These are phyloP conservation scores for Drosophila flavopinicola DNA, from an alignment of 2,888 invertebrate genomes.

Conservation along the genomic window DNA sequence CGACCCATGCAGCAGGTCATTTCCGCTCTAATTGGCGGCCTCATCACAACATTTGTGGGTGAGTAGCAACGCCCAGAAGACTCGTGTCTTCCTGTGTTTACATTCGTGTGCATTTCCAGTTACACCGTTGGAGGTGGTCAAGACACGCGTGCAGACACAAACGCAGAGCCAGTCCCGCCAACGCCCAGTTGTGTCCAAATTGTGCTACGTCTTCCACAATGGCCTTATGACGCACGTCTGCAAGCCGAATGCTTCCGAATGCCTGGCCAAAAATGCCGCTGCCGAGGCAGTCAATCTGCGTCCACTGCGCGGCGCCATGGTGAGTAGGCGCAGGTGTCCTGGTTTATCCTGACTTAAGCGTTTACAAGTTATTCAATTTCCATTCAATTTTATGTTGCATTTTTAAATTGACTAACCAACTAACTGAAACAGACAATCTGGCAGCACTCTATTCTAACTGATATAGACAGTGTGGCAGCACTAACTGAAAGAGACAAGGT, in stretches of 20 bases:
- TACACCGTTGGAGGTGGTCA: constrained; percentile 98
- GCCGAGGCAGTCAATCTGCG: constrained; percentile 28
- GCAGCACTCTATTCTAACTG: too few species aligned
- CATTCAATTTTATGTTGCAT: too few species aligned
- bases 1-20: constrained; percentile 77
- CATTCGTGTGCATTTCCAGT: constrained; percentile 86
- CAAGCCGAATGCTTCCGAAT: constrained; percentile 86
- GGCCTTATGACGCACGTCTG: constrained; percentile 99
- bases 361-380: too few species aligned
- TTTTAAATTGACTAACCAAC: too few species aligned
- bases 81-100: too few species aligned
- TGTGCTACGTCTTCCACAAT: constrained; percentile 97
- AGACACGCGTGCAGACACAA: constrained; percentile 92
- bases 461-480: too few species aligned
- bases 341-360: too few species aligned
- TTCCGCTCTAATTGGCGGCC: constrained; percentile 88
- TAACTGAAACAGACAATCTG: too few species aligned
- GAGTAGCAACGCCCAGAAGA: constrained; percentile 82
- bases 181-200: constrained; percentile 90
- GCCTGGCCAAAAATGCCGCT: constrained; percentile 60
- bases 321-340: constrained; percentile 17
- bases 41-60: constrained; percentile 94
- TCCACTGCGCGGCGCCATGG: constrained; percentile 89
- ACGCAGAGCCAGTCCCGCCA: constrained; percentile 87
- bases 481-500: too few species aligned